Evolutionary conservation across 30 jellyfish, hydroid and myxozoan genomes (phyloP), one percentile per base, ranked within the genome.

Genomic region (Aurelia aurita): DNA sequence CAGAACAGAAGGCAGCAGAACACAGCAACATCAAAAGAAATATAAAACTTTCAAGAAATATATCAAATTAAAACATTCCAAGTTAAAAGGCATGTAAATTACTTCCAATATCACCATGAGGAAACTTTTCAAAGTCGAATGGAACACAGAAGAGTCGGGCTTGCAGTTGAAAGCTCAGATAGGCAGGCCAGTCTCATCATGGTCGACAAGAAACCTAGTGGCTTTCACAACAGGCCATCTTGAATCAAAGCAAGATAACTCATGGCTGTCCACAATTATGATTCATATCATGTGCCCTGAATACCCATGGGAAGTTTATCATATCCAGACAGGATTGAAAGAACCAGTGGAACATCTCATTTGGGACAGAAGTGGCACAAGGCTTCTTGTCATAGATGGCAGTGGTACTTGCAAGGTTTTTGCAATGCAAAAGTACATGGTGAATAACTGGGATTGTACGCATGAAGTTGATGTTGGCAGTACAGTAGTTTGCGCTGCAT

Each of bases 131-230:
- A 71, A 58, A 47, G 65, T 51, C 4, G 83, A 57, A 29, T 84
- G 88, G 87, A 57, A 84, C 39, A 21, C 69, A 0, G 62, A 61
- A 22, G 78, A 12, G 26, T 73, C 94, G 1, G 90, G 83, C 0
- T 60, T 80, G 65, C 58, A 14, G 8, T 27, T 64, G 47, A 58
- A 72, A 23, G 62, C 69, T 26, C 72, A 51, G 44, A 35, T 66
- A 61, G 62, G 75, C 5, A 72, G 79, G 43, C 87, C 96, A 21
- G 23, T 55, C 12, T 72, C 85, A 64, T 25, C 90, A 3, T 91
- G 98, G 98, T 84, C 98, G 13, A 61, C 89, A 45, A 55, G 78
- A 58, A 85, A 85, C 58, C 70, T 87, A 63, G 74, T 91, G 55
- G 93, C 96, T 18, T 83, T 74, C 58, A 72, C 94, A 14, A 63